phyloP scores from a whole-genome alignment of 2,888 invertebrate genomes.

The Platycheirus albimanus region DNA sequence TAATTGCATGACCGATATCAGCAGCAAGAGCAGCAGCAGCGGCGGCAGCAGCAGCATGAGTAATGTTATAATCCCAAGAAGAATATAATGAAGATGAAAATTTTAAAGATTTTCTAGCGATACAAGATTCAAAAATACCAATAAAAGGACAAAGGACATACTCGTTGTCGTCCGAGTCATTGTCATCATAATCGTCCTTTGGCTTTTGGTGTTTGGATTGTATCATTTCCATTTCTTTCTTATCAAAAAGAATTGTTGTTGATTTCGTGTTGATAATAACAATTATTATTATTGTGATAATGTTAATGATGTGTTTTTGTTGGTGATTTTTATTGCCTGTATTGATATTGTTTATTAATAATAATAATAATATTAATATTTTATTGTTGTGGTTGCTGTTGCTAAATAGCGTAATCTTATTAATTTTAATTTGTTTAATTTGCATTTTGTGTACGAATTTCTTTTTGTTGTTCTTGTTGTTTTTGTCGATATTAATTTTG shows the following conservation, averaged over 20 bases:
- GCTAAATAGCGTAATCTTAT: slow-evolving; percentile 58
- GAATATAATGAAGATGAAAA: slow-evolving; percentile 32
- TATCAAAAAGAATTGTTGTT: slow-evolving; percentile 7
- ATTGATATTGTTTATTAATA: slow-evolving; percentile 36
- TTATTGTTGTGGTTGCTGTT: slow-evolving; percentile 55
- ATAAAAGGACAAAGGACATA: slow-evolving; percentile 21
- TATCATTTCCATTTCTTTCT: slow-evolving; percentile 11
- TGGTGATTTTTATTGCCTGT: slow-evolving; percentile 49
- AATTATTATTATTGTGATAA: too few species aligned
- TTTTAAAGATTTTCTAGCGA: slow-evolving; percentile 18
- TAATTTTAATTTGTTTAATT: slow-evolving; percentile 50
- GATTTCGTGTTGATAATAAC: not conserved
- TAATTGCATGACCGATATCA: slow-evolving; percentile 60
- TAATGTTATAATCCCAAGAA: slow-evolving; percentile 35
- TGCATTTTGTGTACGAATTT: slow-evolving; percentile 49
- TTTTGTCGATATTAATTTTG: slow-evolving; percentile 52
- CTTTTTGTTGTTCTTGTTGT: slow-evolving; percentile 38
- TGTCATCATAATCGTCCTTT: slow-evolving; percentile 19
- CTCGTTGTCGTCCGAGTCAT: not conserved
- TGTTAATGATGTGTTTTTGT: slow-evolving; percentile 23
- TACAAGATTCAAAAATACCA: slow-evolving; percentile 35
- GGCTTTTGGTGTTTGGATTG: slow-evolving; percentile 1
- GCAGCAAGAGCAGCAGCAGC: slow-evolving; percentile 37
- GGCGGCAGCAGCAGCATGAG: slow-evolving; percentile 31
- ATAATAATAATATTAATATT: too few species aligned